Conservation (phyloP, 1,140 invertebrate genomes). For the Coelopa frigida region DNA sequence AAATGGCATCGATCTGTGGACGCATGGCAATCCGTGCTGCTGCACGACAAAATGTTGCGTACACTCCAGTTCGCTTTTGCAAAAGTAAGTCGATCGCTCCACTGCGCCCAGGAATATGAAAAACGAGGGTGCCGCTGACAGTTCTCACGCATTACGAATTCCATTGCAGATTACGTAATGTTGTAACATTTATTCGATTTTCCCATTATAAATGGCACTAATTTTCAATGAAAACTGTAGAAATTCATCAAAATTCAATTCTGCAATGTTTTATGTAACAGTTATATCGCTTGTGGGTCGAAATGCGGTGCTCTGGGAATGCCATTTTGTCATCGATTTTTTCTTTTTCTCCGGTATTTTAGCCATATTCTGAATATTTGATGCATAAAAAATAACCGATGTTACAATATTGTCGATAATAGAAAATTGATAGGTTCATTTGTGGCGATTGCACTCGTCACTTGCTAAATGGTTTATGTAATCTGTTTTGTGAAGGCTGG, state of each 20-base stretch:
- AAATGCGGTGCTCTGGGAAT: no score
- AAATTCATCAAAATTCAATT: neutral
- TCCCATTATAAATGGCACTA: no score
- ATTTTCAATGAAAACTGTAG: no score
- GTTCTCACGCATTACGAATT: neutral
- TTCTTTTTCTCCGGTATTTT: no score
- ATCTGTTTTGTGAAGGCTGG: no score
- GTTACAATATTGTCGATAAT: no score
- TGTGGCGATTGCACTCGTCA: neutral
- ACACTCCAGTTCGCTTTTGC: slow-evolving; percentile 43
- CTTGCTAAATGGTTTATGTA: neutral
- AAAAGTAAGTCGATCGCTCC: slow-evolving; percentile 44
- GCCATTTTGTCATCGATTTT: no score
- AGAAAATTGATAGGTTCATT: no score
- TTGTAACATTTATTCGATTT: no score
- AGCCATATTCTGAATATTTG: no score
- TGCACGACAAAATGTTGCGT: slow-evolving; percentile 47
- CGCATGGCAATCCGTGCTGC: slow-evolving; percentile 46
- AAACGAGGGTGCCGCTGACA: neutral
- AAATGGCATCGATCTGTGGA: slow-evolving; percentile 55
- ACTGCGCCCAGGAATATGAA: neutral
- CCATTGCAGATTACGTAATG: slow-evolving; percentile 3
- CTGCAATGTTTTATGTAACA: slow-evolving; percentile 8
- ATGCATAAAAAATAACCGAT: no score
- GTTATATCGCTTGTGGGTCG: no score